These are phyloP conservation scores for Cassiopea andromeda DNA, from an alignment of 30 jellyfish, hydroid and myxozoan species.

Conservation along the genomic window DNA sequence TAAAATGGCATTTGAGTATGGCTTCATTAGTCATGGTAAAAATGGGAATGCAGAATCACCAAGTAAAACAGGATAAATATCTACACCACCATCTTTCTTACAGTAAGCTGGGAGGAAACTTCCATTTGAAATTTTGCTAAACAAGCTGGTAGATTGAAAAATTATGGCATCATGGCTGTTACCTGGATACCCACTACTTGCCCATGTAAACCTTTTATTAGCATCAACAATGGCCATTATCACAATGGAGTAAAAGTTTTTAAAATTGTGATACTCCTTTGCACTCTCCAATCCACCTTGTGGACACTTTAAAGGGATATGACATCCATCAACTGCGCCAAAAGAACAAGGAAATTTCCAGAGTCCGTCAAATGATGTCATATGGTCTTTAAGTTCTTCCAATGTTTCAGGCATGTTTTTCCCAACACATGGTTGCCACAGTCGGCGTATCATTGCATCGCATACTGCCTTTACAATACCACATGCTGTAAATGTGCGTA, in stretches of 20 bases:
- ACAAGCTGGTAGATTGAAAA: constrained; percentile 56
- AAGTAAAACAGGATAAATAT: constrained; percentile 34
- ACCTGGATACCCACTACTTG: constrained; percentile 74
- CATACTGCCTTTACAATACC: constrained; percentile 40
- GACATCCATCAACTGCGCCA: constrained; percentile 69
- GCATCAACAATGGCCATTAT: constrained; percentile 70
- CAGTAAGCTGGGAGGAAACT: constrained; percentile 25
- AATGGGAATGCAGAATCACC: constrained; percentile 66
- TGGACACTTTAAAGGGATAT: constrained; percentile 59
- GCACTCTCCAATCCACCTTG: constrained; percentile 59
- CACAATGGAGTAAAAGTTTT: constrained; percentile 57
- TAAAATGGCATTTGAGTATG: constrained; percentile 46
- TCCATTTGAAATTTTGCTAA: constrained; percentile 17
- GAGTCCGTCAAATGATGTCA: constrained; percentile 35
- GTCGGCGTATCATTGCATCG: constrained; percentile 7
- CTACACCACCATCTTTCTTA: constrained; percentile 2
- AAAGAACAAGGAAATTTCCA: constrained; percentile 63
- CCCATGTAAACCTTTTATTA: constrained; percentile 53
- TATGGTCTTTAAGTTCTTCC: constrained; percentile 7
- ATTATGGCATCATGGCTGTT: constrained; percentile 66
- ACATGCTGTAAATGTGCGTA: constrained; percentile 48
- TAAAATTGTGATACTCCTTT: constrained; percentile 61
- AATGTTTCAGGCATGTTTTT: constrained; percentile 43
- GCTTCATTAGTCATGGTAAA: constrained; percentile 61
- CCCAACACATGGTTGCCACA: constrained; percentile 51